Percentiles rank a stretch among this genome's conserved stretches.
These are phyloP conservation scores for Coelogynopora nodosa DNA, from an alignment of 2,888 invertebrate genomes.

Conservation along the genomic window DNA sequence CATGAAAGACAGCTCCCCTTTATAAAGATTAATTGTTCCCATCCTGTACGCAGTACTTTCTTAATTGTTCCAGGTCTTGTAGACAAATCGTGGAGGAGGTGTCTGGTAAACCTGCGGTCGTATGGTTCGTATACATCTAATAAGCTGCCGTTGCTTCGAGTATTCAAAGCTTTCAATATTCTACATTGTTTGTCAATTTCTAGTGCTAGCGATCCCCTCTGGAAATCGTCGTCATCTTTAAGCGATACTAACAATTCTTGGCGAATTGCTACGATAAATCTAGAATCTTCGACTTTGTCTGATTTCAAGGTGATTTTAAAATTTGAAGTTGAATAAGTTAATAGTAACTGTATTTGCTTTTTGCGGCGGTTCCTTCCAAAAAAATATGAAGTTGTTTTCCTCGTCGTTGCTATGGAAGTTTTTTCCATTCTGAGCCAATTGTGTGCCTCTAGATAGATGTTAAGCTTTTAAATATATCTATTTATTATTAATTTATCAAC, in stretches of 20 bases:
- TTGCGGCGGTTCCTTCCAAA: too few species aligned
- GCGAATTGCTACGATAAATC: conserved; percentile 21
- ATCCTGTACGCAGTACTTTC: too few species aligned
- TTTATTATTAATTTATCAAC: too few species aligned
- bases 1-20: too few species aligned
- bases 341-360: too few species aligned
- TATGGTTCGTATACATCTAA: neutral
- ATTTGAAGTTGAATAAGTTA: neutral
- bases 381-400: too few species aligned
- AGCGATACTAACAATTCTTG: neutral
- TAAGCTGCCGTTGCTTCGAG: neutral
- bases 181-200: neutral
- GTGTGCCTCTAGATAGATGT: too few species aligned
- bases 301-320: conserved; percentile 38
- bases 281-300: neutral
- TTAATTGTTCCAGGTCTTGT: neutral
- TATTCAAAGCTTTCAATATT: neutral
- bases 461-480: too few species aligned
- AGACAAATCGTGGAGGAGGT: neutral
- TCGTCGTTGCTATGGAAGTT: too few species aligned
- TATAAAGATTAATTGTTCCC: too few species aligned
- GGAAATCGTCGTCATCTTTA: conserved; percentile 16
- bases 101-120: neutral
- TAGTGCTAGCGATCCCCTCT: conserved; percentile 26
- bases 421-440: too few species aligned